Evolutionary conservation across 2,113 vertebrate genomes (phyloP).

Genomic region (Rhea americana): DNA sequence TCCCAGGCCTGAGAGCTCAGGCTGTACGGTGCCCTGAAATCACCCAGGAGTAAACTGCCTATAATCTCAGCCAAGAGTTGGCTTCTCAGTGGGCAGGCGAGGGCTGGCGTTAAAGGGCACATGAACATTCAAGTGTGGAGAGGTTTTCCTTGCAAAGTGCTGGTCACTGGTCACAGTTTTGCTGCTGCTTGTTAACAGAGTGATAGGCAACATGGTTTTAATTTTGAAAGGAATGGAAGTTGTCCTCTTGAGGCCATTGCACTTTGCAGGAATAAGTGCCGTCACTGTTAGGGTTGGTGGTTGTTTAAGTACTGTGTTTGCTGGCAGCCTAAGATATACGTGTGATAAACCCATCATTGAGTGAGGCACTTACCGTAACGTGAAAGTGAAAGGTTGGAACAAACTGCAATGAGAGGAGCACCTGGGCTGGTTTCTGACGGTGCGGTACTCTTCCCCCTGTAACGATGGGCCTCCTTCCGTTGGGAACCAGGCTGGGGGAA

Average conservation of each 20-base stretch:
- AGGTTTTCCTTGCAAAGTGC: background rate
- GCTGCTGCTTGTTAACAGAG: background rate
- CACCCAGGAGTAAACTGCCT: background rate
- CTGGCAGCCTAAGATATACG: background rate
- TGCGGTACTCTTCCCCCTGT: background rate
- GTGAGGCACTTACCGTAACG: rapidly evolving
- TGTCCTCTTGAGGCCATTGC: background rate
- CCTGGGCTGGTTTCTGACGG: background rate
- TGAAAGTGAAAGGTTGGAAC: rapidly evolving
- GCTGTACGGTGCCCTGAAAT: background rate
- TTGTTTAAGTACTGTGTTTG: background rate
- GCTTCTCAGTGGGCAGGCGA: background rate
- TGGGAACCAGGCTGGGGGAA: background rate
- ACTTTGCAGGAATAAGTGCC: background rate
- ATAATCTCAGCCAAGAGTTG: background rate
- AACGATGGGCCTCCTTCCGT: background rate
- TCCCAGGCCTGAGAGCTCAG: background rate
- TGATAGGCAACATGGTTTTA: background rate
- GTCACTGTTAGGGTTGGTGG: background rate
- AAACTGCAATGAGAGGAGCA: background rate
- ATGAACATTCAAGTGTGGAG: too few relatives aligned
- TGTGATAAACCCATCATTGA: background rate
- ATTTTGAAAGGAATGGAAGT: background rate
- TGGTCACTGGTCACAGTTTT: rapidly evolving
- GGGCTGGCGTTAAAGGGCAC: background rate